Conservation (phyloP, 2,797 vertebrate genomes). For the Ctenosaura bakeri region DNA sequence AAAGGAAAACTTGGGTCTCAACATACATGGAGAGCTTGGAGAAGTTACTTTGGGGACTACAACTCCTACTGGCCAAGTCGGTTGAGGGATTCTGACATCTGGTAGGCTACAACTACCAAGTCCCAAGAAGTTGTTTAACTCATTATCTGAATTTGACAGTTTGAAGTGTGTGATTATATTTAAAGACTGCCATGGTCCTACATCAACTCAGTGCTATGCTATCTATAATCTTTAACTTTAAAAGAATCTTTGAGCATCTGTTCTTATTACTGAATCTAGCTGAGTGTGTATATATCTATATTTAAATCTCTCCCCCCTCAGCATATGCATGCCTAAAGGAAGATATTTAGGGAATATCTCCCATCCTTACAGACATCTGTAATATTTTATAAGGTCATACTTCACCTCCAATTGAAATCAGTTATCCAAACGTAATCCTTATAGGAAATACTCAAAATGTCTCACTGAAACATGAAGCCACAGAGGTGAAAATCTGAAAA, state of each 20-base stretch:
- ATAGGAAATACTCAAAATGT: conserved; percentile 37
- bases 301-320: not conserved
- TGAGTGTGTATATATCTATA: not conserved
- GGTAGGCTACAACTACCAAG: not conserved
- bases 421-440: conserved; percentile 14
- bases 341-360: conserved; percentile 23
- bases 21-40: not conserved
- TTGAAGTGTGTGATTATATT: not conserved
- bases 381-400: conserved; percentile 30
- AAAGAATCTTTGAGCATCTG: not conserved
- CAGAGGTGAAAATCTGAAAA: conserved; percentile 32
- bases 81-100: not conserved
- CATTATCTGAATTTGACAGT: not conserved
- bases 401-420: conserved; percentile 45
- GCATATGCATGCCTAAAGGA: not conserved
- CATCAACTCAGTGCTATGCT: not conserved
- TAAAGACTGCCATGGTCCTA: not conserved
- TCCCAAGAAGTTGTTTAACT: not conserved
- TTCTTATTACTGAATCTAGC: not conserved
- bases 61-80: not conserved
- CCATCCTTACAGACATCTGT: not conserved
- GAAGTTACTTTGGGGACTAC: not conserved
- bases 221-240: conserved; percentile 13
- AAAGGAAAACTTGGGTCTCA: not conserved
- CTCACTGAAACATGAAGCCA: not conserved